Evolutionary conservation across 1,140 invertebrate genomes (phyloP).

Genomic region (Drosophila yakuba): DNA sequence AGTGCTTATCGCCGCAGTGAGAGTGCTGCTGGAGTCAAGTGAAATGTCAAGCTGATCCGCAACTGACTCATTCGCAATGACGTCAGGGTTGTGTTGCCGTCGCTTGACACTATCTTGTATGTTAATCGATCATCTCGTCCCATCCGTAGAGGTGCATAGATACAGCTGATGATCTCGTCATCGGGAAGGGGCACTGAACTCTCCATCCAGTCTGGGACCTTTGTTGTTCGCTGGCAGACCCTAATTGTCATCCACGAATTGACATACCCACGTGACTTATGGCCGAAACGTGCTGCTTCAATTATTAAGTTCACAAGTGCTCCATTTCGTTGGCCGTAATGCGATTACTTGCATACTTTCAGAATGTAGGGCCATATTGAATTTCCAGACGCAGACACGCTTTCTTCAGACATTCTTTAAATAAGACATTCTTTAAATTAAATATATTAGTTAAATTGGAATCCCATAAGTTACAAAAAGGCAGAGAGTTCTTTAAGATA

Average conservation of each 20-base stretch:
- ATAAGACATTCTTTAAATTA: too few relatives aligned
- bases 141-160: background rate
- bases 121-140: background rate
- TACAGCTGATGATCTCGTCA: conserved; percentile 1
- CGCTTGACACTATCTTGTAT: background rate
- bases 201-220: background rate
- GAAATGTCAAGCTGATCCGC: conserved; percentile 32
- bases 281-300: conserved; percentile 12
- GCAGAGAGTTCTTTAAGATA: too few relatives aligned
- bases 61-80: conserved; percentile 50
- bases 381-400: background rate
- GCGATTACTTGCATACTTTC: background rate
- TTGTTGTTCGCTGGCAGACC: background rate
- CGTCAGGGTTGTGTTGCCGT: conserved; percentile 14
- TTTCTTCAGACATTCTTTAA: background rate
- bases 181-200: conserved; percentile 7
- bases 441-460: background rate
- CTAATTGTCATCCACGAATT: conserved; percentile 4
- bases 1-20: conserved; percentile 6
- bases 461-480: too few relatives aligned
- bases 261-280: conserved; percentile 17
- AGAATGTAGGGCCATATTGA: background rate
- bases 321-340: background rate
- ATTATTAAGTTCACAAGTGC: conserved; percentile 1
- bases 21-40: background rate